Percentiles rank a stretch among this genome's conserved stretches.
Conservation (phyloP, 2,113 vertebrate genomes). For the Urocitellus parryii region DNA sequence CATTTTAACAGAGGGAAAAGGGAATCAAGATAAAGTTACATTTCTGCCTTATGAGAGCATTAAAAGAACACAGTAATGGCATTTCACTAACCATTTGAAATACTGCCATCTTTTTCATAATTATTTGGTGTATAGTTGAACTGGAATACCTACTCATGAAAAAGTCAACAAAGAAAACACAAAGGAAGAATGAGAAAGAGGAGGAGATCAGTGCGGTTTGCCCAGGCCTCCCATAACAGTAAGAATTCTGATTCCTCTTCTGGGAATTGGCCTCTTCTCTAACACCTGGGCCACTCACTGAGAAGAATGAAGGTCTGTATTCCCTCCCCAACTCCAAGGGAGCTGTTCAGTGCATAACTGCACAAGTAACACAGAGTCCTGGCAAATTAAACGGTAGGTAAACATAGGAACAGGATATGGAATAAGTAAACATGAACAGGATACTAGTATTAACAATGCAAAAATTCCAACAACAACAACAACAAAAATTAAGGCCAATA, state of each 20-base stretch:
- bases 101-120: background rate
- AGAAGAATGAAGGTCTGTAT: conserved; percentile 38
- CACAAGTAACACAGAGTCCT: background rate
- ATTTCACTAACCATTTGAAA: conserved; percentile 27
- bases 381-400: conserved; percentile 54
- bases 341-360: background rate
- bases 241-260: background rate
- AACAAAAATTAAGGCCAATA: background rate
- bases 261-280: background rate
- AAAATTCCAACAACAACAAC: background rate
- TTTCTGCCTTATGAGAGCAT: conserved; percentile 27
- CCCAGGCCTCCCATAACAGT: background rate
- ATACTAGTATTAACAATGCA: background rate
- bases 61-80: background rate
- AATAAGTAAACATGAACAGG: conserved; percentile 56
- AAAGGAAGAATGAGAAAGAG: too few relatives aligned
- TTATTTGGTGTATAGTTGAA: background rate
- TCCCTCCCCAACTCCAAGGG: background rate
- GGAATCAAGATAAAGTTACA: background rate
- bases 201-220: background rate
- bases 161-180: background rate
- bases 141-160: background rate
- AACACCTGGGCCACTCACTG: background rate
- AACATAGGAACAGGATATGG: conserved; percentile 58
- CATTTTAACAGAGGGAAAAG: background rate